Base-by-base conservation (phyloP, 2,797 vertebrate genomes). In the Nannoperca obscura region DNA sequence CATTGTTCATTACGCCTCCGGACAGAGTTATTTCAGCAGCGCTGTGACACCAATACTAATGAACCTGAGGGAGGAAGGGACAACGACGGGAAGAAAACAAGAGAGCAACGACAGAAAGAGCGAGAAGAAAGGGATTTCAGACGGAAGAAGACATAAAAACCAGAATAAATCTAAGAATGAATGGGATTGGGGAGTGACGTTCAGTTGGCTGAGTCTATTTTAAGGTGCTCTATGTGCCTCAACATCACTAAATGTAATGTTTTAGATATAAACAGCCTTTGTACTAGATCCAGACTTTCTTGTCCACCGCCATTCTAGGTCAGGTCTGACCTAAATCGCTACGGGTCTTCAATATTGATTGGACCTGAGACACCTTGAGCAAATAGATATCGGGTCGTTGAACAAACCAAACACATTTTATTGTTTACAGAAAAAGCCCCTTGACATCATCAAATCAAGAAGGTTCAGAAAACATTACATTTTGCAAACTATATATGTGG, bases 41-140 rank as follows among this genome's bases (percentile, higher is more conserved):
- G 8, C 72, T 63, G 80, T 70, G 85, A 89, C 83, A 83, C 76
- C 88, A 86, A 92, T 89, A 84, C 82, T 84, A 90, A 92, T 89
- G 81, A 91, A 83, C 49, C 75, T 9, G 40, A 46, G 55, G n/a
- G 60, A 72, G 52, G 60, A 5, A 42, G 53, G 40, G 36, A 70
- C 22, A 5, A 49, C 6, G 3, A 49, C 14, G 58, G 49, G 13
- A 47, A 47, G 27, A 52, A 57, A 60, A 57, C 15, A 54, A 76
- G 62, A 30, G 47, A 44, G 38, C 44, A 30, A 22, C 7, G 59
- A 76, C 0, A 38, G 49, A 72, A 36, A 22, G 44, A 74, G 55
- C 1, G 2, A 40, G n/a, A 12, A n/a, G 24, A 42, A 32, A 32
- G 15, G 65, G 10, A 71, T 54, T 66, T 64, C 4, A 42, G 53